These are phyloP conservation scores for Calameuta filiformis DNA, from an alignment of 2,888 invertebrate species.

Conservation along the genomic window DNA sequence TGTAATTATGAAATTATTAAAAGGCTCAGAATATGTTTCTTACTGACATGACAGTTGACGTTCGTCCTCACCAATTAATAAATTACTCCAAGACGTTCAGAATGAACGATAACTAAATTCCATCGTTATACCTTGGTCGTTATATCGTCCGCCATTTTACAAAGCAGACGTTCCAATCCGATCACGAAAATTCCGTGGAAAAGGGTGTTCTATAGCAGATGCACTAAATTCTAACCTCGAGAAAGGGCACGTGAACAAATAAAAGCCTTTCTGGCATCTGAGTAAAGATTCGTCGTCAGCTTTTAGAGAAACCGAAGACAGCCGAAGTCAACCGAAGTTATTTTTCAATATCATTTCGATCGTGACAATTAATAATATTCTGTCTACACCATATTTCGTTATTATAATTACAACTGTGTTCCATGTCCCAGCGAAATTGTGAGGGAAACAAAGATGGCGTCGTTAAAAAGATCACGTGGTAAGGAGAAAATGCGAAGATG, in stretches of 20 bases:
- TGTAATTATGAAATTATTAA: constrained; percentile 46
- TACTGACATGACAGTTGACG: constrained; percentile 30
- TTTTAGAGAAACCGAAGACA: neutral
- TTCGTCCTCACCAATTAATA: neutral
- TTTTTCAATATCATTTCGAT: neutral
- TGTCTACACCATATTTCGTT: neutral
- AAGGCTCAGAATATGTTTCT: constrained; percentile 12
- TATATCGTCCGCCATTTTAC: neutral
- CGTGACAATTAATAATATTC: neutral
- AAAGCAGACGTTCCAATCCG: neutral
- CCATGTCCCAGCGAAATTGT: neutral
- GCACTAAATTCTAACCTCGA: constrained; percentile 18
- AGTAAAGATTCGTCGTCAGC: neutral
- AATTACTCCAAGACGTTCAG: neutral
- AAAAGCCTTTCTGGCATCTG: constrained; percentile 8
- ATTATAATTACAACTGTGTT: neutral
- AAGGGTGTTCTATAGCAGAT: constrained; percentile 22
- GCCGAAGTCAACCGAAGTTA: neutral
- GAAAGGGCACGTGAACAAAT: constrained; percentile 43
- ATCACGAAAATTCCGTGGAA: neutral
- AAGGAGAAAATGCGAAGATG: neutral
- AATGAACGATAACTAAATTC: neutral
- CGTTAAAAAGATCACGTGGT: neutral
- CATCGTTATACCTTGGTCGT: neutral
- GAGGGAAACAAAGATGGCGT: neutral